Evolutionary conservation across 2,888 invertebrate genomes (phyloP), one percentile per base, ranked within the genome.

Genomic region (Parochlus steinenii): DNA sequence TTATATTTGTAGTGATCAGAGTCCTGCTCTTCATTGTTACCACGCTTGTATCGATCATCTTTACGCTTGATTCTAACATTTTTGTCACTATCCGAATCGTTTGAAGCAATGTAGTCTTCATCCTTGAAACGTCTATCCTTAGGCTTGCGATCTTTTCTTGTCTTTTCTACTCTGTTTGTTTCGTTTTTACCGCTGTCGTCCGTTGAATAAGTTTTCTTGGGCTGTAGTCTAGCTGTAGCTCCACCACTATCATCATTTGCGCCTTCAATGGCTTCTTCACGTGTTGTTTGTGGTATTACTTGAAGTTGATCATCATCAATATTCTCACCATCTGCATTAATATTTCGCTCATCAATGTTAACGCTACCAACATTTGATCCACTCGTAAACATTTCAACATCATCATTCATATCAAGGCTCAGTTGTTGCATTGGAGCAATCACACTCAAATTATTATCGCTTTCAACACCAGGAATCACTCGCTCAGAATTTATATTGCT

Each of bases 241-340:
- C 64, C 43, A 62, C 61, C 38, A 64, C 47, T 30, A 20, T 30
- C 30, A 12, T 36, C 36, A 47, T 71, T 71, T 46, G 71, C 71
- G 1, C 71, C 71, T 44, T 71, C 71, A 54, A 71, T 59, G 26
- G 61, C 63, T 8, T 67, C 51, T 46, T 71, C 71, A 22, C 71
- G 55, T 41, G 64, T 46, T 33, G 48, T 58, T 17, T 56, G 58
- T 4, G 22, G 18, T 14, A 33, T 26, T 0, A 52, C 48, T 2
- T 20, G 23, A 23, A 11, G 30, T 5, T 12, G 14, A 5, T 18
- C 16, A 10, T 22, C 7, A 6, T 18, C 19, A 22, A 14, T 31
- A 18, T 36, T 30, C 36, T 30, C 30, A 17, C 36, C 36, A 18
- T 36, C 36, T 10, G 22, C 36, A 18, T 29, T 26, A 4, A 36